phyloP scores from a whole-genome alignment of 2,888 invertebrate species.

The Ochropacha duplaris region DNA sequence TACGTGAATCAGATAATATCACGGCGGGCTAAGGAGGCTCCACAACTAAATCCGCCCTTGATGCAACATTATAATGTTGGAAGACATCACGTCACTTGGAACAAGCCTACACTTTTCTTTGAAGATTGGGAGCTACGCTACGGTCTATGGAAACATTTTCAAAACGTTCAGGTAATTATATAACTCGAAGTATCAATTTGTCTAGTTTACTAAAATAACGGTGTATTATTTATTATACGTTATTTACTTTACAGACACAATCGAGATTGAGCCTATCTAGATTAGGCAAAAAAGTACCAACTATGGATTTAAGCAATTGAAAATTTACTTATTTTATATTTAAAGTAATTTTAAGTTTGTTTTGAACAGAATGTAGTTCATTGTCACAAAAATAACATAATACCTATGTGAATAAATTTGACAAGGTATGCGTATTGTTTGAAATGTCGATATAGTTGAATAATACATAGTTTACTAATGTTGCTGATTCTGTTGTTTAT shows the following conservation, averaged over 20 bases:
- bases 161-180: slow-evolving; percentile 29
- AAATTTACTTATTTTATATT: not conserved
- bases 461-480: no score
- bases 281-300: slow-evolving; percentile 28
- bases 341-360: no score
- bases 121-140: slow-evolving; percentile 86
- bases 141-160: slow-evolving; percentile 85
- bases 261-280: not conserved
- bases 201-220: not conserved
- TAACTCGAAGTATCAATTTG: not conserved
- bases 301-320: slow-evolving; percentile 32
- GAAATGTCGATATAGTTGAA: no score
- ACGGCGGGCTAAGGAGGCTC: slow-evolving; percentile 83
- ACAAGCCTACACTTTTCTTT: slow-evolving; percentile 84
- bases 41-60: slow-evolving; percentile 85
- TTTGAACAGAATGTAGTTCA: no score
- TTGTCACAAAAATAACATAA: no score
- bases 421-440: no score
- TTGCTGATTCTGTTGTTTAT: no score
- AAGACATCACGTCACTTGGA: slow-evolving; percentile 81
- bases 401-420: no score
- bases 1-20: slow-evolving; percentile 83
- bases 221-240: not conserved
- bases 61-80: slow-evolving; percentile 78
- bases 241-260: slow-evolving; percentile 12